Percentiles rank a stretch among this genome's conserved stretches.
Evolutionary conservation across 2,113 vertebrate species (phyloP).

Genomic region (Percina caprodes): DNA sequence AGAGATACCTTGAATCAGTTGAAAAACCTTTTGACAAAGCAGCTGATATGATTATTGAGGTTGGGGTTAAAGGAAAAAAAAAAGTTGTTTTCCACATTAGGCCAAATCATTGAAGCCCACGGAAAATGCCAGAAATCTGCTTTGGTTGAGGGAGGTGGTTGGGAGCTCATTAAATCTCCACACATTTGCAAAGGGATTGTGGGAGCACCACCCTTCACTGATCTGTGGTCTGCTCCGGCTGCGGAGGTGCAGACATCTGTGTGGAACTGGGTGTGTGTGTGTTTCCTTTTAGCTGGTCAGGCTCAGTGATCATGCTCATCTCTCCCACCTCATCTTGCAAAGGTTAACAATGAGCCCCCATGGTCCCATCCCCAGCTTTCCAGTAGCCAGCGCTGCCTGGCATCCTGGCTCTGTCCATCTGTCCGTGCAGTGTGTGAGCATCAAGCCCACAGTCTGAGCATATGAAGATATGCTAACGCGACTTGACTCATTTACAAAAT

Average conservation of each 20-base stretch:
- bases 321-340: slow-evolving; percentile 25
- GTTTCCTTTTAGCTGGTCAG: slow-evolving; percentile 21
- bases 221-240: slow-evolving; percentile 29
- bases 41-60: background rate
- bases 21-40: slow-evolving; percentile 6
- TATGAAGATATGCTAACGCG: slow-evolving; percentile 43
- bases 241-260: slow-evolving; percentile 13
- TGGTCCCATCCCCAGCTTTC: slow-evolving; percentile 42
- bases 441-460: slow-evolving; percentile 17
- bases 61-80: background rate
- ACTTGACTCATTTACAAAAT: slow-evolving; percentile 53
- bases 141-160: slow-evolving; percentile 4
- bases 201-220: slow-evolving; percentile 39
- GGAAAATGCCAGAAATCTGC: slow-evolving; percentile 38
- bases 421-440: slow-evolving; percentile 28
- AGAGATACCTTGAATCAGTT: slow-evolving; percentile 9
- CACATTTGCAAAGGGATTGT: slow-evolving; percentile 35
- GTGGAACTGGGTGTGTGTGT: background rate
- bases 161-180: slow-evolving; percentile 46
- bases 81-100: slow-evolving; percentile 35
- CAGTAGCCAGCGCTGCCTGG: slow-evolving; percentile 21
- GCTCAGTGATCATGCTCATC: slow-evolving; percentile 36
- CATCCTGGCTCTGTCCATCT: slow-evolving; percentile 26
- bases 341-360: slow-evolving; percentile 52
- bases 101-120: slow-evolving; percentile 5